A percentile compares a stretch with the other conserved stretches of the same genome.
Conservation (phyloP, 1,140 invertebrate species). For the Drosophila leontia region DNA sequence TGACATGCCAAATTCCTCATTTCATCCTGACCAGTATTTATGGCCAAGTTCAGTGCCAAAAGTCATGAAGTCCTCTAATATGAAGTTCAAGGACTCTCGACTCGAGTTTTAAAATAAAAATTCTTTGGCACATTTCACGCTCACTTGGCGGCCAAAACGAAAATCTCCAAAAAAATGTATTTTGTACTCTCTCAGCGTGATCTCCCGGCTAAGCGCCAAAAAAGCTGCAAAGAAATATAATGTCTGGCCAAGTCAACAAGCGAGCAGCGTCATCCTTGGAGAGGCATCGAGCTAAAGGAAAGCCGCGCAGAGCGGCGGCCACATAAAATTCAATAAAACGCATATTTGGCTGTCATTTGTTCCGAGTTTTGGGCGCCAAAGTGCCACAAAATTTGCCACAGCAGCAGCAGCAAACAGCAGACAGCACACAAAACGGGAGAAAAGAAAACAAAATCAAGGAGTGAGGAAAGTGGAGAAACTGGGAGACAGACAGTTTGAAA, state of each 20-base stretch:
- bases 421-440: conserved; percentile 36
- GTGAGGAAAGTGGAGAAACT: conserved; percentile 14
- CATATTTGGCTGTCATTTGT: conserved; percentile 82
- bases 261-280: conserved; percentile 34
- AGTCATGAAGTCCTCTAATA: conserved; percentile 41
- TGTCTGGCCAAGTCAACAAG: conserved; percentile 49
- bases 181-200: conserved; percentile 52
- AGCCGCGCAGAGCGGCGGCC: conserved; percentile 36
- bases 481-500: conserved; percentile 23
- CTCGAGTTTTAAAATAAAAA: conserved; percentile 40
- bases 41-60: conserved; percentile 58
- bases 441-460: conserved; percentile 18
- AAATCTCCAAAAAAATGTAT: conserved; percentile 40
- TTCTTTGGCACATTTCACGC: conserved; percentile 66
- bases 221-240: conserved; percentile 40
- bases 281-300: conserved; percentile 11
- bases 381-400: conserved; percentile 71
- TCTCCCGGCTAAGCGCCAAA: conserved; percentile 42
- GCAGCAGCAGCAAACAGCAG: conserved; percentile 49
- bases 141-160: conserved; percentile 51
- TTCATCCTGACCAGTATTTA: conserved; percentile 25
- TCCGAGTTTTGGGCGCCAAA: conserved; percentile 80
- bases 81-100: conserved; percentile 54
- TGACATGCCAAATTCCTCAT: conserved; percentile 29
- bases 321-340: conserved; percentile 83